A percentile compares a stretch with the other conserved stretches of the same genome.
Evolutionary conservation across 2,888 invertebrate species (phyloP).

Genomic region (Drosophila leonis): DNA sequence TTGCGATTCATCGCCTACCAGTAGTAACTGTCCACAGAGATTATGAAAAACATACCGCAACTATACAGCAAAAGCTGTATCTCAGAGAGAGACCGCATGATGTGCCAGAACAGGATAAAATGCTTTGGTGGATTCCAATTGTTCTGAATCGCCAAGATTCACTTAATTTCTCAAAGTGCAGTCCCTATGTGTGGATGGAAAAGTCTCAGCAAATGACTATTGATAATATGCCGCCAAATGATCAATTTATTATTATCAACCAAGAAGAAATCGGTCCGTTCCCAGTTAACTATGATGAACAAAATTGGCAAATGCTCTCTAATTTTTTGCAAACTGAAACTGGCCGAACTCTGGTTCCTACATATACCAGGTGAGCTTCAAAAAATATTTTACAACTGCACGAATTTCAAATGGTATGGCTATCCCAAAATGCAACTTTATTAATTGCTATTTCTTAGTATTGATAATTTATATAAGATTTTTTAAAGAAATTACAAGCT

Average conservation of each 20-base stretch:
- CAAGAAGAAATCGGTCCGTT: slow-evolving; percentile 94
- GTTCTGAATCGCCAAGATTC: slow-evolving; percentile 88
- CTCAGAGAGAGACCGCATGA: slow-evolving; percentile 91
- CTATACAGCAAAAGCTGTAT: slow-evolving; percentile 88
- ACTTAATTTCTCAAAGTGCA: slow-evolving; percentile 87
- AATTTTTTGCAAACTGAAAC: slow-evolving; percentile 87
- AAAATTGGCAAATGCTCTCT: slow-evolving; percentile 92
- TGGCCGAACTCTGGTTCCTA: slow-evolving; percentile 88
- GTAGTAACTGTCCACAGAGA: slow-evolving; percentile 90
- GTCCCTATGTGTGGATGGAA: slow-evolving; percentile 89
- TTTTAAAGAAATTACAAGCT: too few relatives aligned
- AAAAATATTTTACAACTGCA: background rate
- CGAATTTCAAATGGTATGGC: too few relatives aligned
- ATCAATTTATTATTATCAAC: slow-evolving; percentile 91
- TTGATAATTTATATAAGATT: too few relatives aligned
- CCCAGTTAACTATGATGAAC: slow-evolving; percentile 92
- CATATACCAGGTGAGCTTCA: slow-evolving; percentile 86
- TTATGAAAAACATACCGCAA: slow-evolving; percentile 88
- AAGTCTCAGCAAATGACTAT: slow-evolving; percentile 87
- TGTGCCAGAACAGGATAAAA: slow-evolving; percentile 89
- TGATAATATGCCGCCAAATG: slow-evolving; percentile 86
- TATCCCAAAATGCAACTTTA: too few relatives aligned
- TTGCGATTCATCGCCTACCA: slow-evolving; percentile 92
- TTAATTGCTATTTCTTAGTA: too few relatives aligned
- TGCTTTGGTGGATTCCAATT: slow-evolving; percentile 91